Percentiles rank a stretch among this genome's conserved stretches.
Evolutionary conservation across 1,140 invertebrate species (phyloP).

Genomic region (Scaptodrosophila lebanonensis): DNA sequence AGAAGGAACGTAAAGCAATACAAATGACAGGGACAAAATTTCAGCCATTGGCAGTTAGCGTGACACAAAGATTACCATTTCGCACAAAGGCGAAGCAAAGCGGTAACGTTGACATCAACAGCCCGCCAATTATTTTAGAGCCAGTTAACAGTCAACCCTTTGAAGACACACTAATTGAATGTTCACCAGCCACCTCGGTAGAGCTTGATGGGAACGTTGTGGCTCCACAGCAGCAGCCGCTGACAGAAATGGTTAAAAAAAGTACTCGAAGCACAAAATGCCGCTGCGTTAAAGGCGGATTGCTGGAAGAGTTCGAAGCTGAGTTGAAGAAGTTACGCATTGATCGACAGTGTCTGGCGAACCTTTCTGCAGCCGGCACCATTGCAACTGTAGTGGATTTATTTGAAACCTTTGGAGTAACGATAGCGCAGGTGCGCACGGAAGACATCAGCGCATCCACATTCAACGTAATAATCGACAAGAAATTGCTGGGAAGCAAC

Average conservation of each 20-base stretch:
- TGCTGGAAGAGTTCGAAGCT: slow-evolving; percentile 14
- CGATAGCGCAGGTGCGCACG: slow-evolving; percentile 13
- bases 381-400: slow-evolving; percentile 3
- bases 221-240: not conserved
- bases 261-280: not conserved
- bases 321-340: slow-evolving; percentile 13
- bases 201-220: slow-evolving; percentile 6
- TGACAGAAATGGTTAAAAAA: not conserved
- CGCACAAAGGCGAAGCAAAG: not conserved
- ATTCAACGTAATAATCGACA: slow-evolving; percentile 19
- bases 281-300: slow-evolving; percentile 20
- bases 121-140: not conserved
- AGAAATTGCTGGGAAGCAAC: not conserved
- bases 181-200: not conserved
- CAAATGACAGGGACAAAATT: slow-evolving; percentile 13
- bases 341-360: slow-evolving; percentile 17
- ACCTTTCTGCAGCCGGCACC: too few relatives aligned
- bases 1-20: not conserved
- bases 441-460: not conserved
- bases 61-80: not conserved
- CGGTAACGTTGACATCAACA: not conserved
- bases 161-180: not conserved
- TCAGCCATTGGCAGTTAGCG: slow-evolving; percentile 3
- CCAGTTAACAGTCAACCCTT: not conserved
- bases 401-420: slow-evolving; percentile 22